These are phyloP conservation scores for Seira ritae DNA, from an alignment of 2,888 invertebrate species.

Conservation along the genomic window DNA sequence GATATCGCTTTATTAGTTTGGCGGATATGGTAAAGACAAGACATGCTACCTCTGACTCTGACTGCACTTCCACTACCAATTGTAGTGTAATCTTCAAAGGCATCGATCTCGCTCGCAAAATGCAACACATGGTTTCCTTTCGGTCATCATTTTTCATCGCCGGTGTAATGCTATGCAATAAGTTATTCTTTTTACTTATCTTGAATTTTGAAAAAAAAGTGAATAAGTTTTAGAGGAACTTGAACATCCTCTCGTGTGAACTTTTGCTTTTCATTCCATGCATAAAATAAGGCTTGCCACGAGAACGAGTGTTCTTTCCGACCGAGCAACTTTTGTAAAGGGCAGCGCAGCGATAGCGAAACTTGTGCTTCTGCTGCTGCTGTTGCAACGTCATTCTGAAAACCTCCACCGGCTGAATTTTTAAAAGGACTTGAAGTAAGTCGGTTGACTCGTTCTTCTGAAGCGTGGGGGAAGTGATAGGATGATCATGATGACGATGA, in stretches of 20 bases:
- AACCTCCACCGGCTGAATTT: conserved; percentile 1
- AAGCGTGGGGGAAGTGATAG: not conserved
- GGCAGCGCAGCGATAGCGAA: too few species aligned
- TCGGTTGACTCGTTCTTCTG: not conserved
- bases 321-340: conserved; percentile 13
- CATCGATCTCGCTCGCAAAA: conserved; percentile 14
- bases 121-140: not conserved
- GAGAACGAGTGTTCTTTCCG: conserved; percentile 14
- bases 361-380: not conserved
- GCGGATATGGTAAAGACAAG: conserved; percentile 18
- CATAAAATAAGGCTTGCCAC: not conserved
- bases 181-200: not conserved
- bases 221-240: not conserved
- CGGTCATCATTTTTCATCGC: conserved; percentile 8
- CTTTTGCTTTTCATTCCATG: conserved; percentile 37
- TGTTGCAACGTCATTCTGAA: not conserved
- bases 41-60: too few species aligned
- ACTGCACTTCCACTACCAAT: too few species aligned
- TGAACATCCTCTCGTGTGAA: conserved; percentile 23
- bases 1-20: conserved; percentile 14
- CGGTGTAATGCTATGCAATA: not conserved
- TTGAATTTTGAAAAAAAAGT: not conserved
- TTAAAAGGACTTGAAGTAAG: not conserved
- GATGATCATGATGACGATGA: too few species aligned
- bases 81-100: not conserved